A percentile compares a stretch with the other conserved stretches of the same genome.
Conservation (phyloP, 53 echinoderm and acorn worm species). For the Zoroaster sp. region DNA sequence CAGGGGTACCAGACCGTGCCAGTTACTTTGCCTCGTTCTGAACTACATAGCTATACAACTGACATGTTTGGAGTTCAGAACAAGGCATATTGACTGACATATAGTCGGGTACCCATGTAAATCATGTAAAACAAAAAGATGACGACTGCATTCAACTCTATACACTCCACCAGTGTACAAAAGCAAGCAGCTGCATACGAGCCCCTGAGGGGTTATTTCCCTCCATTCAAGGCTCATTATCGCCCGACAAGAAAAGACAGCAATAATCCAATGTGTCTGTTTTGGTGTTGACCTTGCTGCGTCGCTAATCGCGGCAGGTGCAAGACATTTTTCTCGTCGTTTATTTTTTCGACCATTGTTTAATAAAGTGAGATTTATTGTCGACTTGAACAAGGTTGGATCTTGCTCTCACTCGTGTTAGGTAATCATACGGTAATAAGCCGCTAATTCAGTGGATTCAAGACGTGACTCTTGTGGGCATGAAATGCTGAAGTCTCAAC, state of each 20-base stretch:
- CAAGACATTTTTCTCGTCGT: not conserved
- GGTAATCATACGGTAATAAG: not conserved
- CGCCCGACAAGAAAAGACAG: not conserved
- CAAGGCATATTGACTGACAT: too few species aligned
- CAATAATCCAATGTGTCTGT: conserved; percentile 17
- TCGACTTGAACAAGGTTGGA: not conserved
- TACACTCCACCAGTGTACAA: too few species aligned
- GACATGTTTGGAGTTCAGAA: too few species aligned
- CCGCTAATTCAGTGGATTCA: not conserved
- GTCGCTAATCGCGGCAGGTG: conserved; percentile 34
- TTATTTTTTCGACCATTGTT: not conserved
- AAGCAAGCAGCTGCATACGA: too few species aligned
- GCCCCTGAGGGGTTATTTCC: too few species aligned
- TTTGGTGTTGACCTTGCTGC: conserved; percentile 38
- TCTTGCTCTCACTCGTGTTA: not conserved
- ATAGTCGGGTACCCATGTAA: too few species aligned
- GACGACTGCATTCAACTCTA: too few species aligned
- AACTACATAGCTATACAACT: too few species aligned
- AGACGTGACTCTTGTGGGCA: not conserved
- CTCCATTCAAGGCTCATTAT: not conserved
- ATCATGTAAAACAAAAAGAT: too few species aligned
- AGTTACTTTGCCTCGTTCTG: too few species aligned
- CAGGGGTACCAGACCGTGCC: too few species aligned
- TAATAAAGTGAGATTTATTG: not conserved
- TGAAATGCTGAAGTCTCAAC: not conserved